These are phyloP conservation scores for Zoanthus sansibaricus DNA, from an alignment of 92 coral and sea anemone genomes.

Conservation along the genomic window DNA sequence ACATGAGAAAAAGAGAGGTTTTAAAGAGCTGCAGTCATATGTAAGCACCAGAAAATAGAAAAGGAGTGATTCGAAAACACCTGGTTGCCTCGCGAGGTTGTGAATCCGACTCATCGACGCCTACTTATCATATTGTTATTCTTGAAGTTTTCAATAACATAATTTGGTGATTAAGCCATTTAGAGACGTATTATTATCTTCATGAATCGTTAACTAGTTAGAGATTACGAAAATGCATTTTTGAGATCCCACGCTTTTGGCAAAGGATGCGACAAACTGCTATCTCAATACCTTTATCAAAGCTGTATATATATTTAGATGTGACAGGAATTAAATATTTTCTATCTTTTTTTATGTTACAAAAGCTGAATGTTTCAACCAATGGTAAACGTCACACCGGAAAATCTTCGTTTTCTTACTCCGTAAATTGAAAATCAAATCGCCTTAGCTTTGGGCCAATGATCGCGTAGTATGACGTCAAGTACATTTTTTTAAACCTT, in stretches of 20 bases:
- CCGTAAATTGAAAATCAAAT: background rate
- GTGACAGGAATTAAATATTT: background rate
- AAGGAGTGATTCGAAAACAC: background rate
- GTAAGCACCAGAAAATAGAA: background rate
- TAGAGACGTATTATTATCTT: background rate
- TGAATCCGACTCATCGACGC: background rate
- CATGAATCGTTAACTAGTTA: background rate
- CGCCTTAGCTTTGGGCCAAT: background rate
- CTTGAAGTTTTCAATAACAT: background rate
- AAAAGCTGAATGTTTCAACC: background rate
- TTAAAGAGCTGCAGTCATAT: too few species aligned
- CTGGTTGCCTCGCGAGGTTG: background rate
- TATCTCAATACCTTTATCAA: background rate
- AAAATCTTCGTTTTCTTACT: background rate
- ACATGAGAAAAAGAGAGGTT: too few species aligned
- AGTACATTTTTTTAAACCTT: background rate
- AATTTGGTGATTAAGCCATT: background rate
- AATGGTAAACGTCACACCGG: background rate
- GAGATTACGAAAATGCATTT: background rate
- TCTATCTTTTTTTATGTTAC: background rate
- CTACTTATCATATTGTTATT: background rate
- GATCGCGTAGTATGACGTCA: slow-evolving; percentile 27
- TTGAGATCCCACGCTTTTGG: background rate
- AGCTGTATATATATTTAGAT: background rate
- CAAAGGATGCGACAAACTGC: background rate